Percentiles rank a stretch among this genome's conserved stretches.
Evolutionary conservation across 2,888 invertebrate genomes (phyloP).

Genomic region (Erpobdella octoculata): DNA sequence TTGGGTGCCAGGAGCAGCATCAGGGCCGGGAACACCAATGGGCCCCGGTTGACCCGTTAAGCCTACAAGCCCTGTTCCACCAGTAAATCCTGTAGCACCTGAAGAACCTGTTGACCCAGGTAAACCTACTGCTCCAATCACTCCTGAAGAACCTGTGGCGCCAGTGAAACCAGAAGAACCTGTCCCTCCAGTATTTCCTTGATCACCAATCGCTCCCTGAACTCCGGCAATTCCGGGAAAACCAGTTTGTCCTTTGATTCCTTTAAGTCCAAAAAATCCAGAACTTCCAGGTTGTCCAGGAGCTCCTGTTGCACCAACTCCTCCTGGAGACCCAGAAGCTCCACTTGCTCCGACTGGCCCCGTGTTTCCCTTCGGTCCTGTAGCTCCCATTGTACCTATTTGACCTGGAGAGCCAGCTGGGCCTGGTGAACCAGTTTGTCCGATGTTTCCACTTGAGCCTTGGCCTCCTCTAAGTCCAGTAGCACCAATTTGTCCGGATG

Average conservation of each 20-base stretch:
- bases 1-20: neutral
- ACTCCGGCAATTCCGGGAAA: neutral
- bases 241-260: neutral
- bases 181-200: neutral
- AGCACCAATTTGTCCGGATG: conserved; percentile 26
- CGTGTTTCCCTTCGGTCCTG: neutral
- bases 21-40: neutral
- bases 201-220: neutral
- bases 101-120: conserved; percentile 8
- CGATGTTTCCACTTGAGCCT: conserved; percentile 26
- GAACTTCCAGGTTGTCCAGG: conserved; percentile 5
- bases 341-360: conserved; percentile 17
- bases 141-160: conserved; percentile 15
- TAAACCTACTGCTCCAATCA: conserved; percentile 11
- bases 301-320: neutral
- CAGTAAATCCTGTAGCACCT: conserved; percentile 13
- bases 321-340: neutral
- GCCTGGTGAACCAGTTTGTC: neutral
- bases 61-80: conserved; percentile 5
- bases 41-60: conserved; percentile 5
- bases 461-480: conserved; percentile 28
- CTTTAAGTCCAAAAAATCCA: conserved; percentile 1
- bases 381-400: neutral
- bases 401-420: neutral
- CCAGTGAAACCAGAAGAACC: conserved; percentile 14